These are phyloP conservation scores for Cepaea nemoralis DNA, from an alignment of 1,140 invertebrate genomes.

Conservation along the genomic window DNA sequence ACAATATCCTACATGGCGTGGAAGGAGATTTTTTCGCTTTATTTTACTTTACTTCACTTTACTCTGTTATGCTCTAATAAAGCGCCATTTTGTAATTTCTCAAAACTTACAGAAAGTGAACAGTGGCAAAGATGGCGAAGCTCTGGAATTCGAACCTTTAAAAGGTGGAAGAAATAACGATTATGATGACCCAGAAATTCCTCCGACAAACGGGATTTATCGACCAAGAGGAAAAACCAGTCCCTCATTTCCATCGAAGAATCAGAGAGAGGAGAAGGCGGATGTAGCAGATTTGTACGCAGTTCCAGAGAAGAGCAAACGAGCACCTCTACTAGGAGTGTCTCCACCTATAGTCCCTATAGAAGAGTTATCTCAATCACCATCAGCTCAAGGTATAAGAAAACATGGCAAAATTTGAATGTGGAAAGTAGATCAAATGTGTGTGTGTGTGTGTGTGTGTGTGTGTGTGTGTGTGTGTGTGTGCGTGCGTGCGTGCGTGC, in stretches of 20 bases:
- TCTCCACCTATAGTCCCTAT: background rate
- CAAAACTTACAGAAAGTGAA: background rate
- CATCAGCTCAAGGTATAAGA: constrained; percentile 3
- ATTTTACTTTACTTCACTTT: too few relatives aligned
- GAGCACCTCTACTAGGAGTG: background rate
- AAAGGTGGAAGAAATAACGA: background rate
- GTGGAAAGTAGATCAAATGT: too few relatives aligned
- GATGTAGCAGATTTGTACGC: background rate
- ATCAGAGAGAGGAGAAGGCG: background rate
- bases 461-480: too few relatives aligned
- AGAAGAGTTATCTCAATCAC: constrained; percentile 9
- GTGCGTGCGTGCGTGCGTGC: too few relatives aligned
- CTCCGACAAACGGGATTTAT: constrained; percentile 18
- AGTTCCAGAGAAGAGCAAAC: background rate
- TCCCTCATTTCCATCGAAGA: background rate
- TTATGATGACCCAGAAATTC: background rate
- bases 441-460: too few relatives aligned
- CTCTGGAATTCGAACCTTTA: constrained; percentile 7
- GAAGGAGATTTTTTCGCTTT: too few relatives aligned
- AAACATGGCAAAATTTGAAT: background rate
- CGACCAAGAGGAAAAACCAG: background rate
- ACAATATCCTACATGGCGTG: too few relatives aligned
- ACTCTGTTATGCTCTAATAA: too few relatives aligned
- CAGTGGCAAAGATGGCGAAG: background rate
- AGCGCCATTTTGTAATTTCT: background rate